phyloP scores from a whole-genome alignment of 23 tunicate genomes.

The Corella eumyota region DNA sequence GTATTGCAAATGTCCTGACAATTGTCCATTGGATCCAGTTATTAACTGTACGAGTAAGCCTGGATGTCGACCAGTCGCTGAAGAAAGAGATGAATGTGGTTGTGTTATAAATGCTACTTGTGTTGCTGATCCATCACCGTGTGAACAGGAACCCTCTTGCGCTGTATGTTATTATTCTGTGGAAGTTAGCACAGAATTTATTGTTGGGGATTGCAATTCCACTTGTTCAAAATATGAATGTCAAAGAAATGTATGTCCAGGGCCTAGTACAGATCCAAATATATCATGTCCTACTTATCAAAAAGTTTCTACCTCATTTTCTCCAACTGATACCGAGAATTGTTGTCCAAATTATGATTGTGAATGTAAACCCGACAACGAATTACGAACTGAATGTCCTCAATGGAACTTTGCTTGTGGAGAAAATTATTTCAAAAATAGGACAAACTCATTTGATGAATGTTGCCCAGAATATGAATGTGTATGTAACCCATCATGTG shows the following conservation, averaged over 20 bases:
- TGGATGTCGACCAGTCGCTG: constrained; percentile 26
- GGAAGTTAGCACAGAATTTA: background rate
- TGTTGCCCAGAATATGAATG: too few relatives aligned
- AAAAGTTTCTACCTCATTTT: too few relatives aligned
- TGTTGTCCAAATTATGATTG: constrained; percentile 11
- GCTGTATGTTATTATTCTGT: constrained; percentile 8
- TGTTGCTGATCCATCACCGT: constrained; percentile 21
- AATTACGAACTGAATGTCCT: too few relatives aligned
- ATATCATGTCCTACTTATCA: too few relatives aligned
- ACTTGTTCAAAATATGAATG: constrained; percentile 5
- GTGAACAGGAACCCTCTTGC: constrained; percentile 15
- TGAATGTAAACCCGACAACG: constrained; percentile 2
- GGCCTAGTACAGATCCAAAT: too few relatives aligned
- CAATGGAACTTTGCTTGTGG: too few relatives aligned
- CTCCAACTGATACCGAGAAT: too few relatives aligned
- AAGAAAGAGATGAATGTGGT: constrained; percentile 30
- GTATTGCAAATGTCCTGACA: constrained; percentile 32
- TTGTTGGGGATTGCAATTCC: constrained; percentile 20
- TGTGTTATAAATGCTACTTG: constrained; percentile 23
- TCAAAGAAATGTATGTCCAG: constrained; percentile 13
- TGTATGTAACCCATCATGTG: too few relatives aligned
- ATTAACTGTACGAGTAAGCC: constrained; percentile 17
- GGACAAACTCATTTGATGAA: too few relatives aligned
- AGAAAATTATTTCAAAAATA: too few relatives aligned
- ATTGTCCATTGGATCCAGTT: constrained; percentile 20